Evolutionary conservation across 2,113 vertebrate genomes (phyloP), one percentile per base, ranked within the genome.

Genomic region (Callocephalon fimbriatum): DNA sequence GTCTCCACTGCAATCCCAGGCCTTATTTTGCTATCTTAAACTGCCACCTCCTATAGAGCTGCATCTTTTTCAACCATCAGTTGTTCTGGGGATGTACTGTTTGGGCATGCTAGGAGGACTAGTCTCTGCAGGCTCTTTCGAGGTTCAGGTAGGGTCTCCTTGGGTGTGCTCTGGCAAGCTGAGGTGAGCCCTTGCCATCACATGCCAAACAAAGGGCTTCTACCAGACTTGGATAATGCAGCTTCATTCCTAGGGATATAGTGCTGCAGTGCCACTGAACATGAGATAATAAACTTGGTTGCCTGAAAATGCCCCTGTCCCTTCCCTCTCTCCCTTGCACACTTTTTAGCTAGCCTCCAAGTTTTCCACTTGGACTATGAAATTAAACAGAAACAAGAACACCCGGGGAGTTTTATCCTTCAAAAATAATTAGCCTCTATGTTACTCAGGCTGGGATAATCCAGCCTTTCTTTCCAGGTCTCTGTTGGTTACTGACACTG

Each of bases 351-450:
- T 18, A 19, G 29, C 42, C 29, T 94, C 44, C 63, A 86, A 77
- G 19, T 42, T 77, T 86, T 80, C 67, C 15, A 19, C 38, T 95
- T 88, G 63, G 59, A 68, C 85, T 74, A n/a, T 5, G 16, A 54
- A 91, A 86, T 91, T 80, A 77, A 88, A 88, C 79, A 89, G 91
- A 91, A 94, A 72, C 35, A 79, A 92, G 66, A 86, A 88, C 62
- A 88, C 70, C 84, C 48, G 3, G 25, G 23, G 86, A 93, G 40
- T 1, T 51, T 88, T 58, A 72, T 29, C 4, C 8, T 15, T 8
- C 45, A 84, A n/a, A 90, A 86, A 77, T 54, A 77, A 71, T 74
- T 74, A 42, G 20, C 72, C 86, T 77, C 79, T 71, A 22, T 59
- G 29, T 89, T 95, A 80, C 83, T 80, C 42, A 21, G 21, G 38